Evolutionary conservation across 92 coral and sea anemone species (phyloP), one percentile per base, ranked within the genome.

Genomic region (Actinernus sp.): DNA sequence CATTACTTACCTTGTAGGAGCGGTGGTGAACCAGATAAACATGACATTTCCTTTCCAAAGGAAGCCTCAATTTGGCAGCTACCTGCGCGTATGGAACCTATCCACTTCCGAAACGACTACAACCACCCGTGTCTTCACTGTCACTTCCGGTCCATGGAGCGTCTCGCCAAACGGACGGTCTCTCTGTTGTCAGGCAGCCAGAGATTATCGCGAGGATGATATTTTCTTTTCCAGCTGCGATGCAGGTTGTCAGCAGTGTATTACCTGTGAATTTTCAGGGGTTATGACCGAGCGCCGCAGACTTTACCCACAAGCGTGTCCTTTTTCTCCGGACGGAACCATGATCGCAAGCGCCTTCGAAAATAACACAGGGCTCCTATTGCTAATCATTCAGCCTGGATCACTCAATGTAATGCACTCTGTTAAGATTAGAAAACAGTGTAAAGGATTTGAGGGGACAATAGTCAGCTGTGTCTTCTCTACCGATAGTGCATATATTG

Each of bases 121-220:
- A 20, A 48, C 65, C 39, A 57, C 78, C 47, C 71, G 68, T 26
- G 63, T 56, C 34, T 65, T 78, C 55, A 56, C 86, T 14, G 55
- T 84, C 31, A 77, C 91, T 19, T 69, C 86, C 56, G 91, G 91
- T 47, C 85, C 91, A 1, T 84, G 91, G 91, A 69, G 76, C 22
- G 31, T 84, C 48, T 63, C 91, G 1, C 81, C 86, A 1, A 62
- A 78, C 41, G 85, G 86, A 24, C 31, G 58, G 34, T 43, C 55
- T 23, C n/a, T 84, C 25, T 69, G 91, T 55, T 66, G 81, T 48
- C 65, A 69, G 38, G 86, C 86, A 17, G 54, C 65, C 52, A 71
- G 59, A 30, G 75, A 45, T 17, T 68, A 76, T 25, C 33, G 75
- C 18, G 82, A 61, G 30, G 81, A 84, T 27, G 85, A 77, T 19